Conservation (phyloP, 1,140 invertebrate species). For the Zaprionus nigranus region DNA sequence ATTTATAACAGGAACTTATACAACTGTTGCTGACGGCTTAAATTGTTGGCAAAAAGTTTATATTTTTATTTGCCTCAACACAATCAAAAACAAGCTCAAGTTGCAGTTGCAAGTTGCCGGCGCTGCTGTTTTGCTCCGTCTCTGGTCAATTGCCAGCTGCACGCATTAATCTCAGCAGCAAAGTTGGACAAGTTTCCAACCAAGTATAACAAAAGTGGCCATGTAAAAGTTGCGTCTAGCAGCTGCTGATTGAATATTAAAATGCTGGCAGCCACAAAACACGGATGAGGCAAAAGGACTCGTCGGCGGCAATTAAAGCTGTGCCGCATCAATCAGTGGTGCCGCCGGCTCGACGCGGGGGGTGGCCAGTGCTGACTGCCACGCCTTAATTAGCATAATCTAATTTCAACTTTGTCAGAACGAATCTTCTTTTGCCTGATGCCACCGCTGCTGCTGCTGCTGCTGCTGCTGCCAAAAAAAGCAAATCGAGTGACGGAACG, state of each 20-base stretch:
- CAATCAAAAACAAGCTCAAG: conserved; percentile 49
- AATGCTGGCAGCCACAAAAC: conserved; percentile 49
- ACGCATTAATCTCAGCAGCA: conserved; percentile 66
- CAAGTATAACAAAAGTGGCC: conserved; percentile 19
- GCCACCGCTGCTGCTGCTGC: conserved; percentile 37
- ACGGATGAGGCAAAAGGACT: background rate
- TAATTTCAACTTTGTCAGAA: conserved; percentile 78
- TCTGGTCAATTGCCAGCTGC: conserved; percentile 49
- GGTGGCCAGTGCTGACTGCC: conserved; percentile 15
- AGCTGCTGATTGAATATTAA: conserved; percentile 82
- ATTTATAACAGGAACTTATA: background rate
- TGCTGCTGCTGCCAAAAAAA: conserved; percentile 73
- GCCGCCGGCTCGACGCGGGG: background rate
- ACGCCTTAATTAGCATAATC: conserved; percentile 83
- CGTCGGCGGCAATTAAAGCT: conserved; percentile 59
- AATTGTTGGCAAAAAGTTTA: conserved; percentile 60
- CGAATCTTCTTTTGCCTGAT: conserved; percentile 8
- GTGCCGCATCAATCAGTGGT: conserved; percentile 66
- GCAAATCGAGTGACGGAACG: conserved; percentile 62
- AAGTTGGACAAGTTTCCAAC: conserved; percentile 30
- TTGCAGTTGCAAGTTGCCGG: conserved; percentile 29
- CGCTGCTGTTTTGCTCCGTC: background rate
- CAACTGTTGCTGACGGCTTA: conserved; percentile 37
- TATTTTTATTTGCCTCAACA: conserved; percentile 50
- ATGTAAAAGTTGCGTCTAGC: conserved; percentile 68